A percentile compares a stretch with the other conserved stretches of the same genome.
Conservation (phyloP, 2,888 invertebrate genomes). For the Trissolcus brochymenae region DNA sequence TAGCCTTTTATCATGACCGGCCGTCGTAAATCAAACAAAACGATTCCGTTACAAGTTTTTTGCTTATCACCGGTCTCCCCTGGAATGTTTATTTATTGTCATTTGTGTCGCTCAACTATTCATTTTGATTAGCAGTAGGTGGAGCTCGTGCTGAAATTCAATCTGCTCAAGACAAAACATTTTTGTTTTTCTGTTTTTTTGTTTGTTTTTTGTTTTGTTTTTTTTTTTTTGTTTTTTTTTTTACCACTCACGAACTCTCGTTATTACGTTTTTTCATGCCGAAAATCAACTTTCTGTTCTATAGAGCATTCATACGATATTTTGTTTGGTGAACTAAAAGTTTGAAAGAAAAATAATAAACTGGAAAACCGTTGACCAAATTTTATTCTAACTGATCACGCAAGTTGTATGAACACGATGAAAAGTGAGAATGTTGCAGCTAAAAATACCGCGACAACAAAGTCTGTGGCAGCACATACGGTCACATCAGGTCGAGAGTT, state of each 20-base stretch:
- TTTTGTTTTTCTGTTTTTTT: too few relatives aligned
- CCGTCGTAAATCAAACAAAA: conserved; percentile 54
- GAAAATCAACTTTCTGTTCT: too few relatives aligned
- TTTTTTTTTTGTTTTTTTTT: too few relatives aligned
- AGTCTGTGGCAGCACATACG: conserved; percentile 66
- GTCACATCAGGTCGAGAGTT: conserved; percentile 64
- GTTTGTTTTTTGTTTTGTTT: too few relatives aligned
- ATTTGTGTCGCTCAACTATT: conserved; percentile 27
- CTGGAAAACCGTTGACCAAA: too few relatives aligned
- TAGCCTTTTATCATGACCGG: conserved; percentile 47
- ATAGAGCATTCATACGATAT: too few relatives aligned
- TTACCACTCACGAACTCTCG: too few relatives aligned
- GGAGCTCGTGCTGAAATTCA: conserved; percentile 17
- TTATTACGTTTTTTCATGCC: too few relatives aligned
- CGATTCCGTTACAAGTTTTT: conserved; percentile 47
- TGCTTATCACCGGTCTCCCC: conserved; percentile 17
- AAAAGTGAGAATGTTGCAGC: conserved; percentile 42
- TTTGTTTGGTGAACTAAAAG: too few relatives aligned
- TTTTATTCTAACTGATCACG: too few relatives aligned
- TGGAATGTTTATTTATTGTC: conserved; percentile 28
- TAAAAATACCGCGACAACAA: conserved; percentile 51
- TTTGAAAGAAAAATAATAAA: too few relatives aligned
- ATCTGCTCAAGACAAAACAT: neutral
- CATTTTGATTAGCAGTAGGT: conserved; percentile 32
- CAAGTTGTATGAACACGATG: conserved; percentile 1